Evolutionary conservation across 2,113 vertebrate genomes (phyloP).

Genomic region (Hemicordylus capensis): DNA sequence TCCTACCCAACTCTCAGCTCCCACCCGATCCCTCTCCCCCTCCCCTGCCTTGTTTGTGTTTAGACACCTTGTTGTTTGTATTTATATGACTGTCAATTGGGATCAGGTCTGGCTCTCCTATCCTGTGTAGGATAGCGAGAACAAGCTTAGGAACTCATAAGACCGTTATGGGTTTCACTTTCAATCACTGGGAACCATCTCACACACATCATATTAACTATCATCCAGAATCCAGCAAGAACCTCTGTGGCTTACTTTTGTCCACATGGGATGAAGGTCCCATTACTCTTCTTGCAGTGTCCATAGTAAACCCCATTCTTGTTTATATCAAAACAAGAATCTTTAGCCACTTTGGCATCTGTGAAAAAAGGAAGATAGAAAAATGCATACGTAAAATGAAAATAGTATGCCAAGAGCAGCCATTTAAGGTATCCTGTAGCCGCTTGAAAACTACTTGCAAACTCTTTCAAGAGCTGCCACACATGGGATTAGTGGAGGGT

Average conservation of each 20-base stretch:
- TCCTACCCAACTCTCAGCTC: too few relatives aligned
- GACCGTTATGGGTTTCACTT: not conserved
- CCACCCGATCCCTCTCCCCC: too few relatives aligned
- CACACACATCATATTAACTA: not conserved
- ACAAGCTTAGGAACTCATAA: too few relatives aligned
- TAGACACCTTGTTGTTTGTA: too few relatives aligned
- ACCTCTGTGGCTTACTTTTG: slow-evolving; percentile 63
- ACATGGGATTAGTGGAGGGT: too few relatives aligned
- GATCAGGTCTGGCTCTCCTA: not conserved
- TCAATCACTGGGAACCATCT: not conserved
- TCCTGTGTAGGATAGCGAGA: too few relatives aligned
- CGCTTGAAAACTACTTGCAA: too few relatives aligned
- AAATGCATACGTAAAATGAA: not conserved
- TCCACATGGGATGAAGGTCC: slow-evolving; percentile 55
- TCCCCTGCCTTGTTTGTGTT: too few relatives aligned
- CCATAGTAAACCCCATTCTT: slow-evolving; percentile 60
- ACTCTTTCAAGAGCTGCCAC: too few relatives aligned
- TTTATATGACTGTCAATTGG: too few relatives aligned
- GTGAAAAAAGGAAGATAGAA: not conserved
- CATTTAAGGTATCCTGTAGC: too few relatives aligned
- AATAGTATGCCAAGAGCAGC: too few relatives aligned
- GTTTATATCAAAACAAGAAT: slow-evolving; percentile 70
- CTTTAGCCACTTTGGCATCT: slow-evolving; percentile 57
- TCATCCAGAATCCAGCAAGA: not conserved
- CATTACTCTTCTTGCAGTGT: slow-evolving; percentile 67